Evolutionary conservation across 2,888 invertebrate genomes (phyloP).

Genomic region (Eurytoma adleriae): DNA sequence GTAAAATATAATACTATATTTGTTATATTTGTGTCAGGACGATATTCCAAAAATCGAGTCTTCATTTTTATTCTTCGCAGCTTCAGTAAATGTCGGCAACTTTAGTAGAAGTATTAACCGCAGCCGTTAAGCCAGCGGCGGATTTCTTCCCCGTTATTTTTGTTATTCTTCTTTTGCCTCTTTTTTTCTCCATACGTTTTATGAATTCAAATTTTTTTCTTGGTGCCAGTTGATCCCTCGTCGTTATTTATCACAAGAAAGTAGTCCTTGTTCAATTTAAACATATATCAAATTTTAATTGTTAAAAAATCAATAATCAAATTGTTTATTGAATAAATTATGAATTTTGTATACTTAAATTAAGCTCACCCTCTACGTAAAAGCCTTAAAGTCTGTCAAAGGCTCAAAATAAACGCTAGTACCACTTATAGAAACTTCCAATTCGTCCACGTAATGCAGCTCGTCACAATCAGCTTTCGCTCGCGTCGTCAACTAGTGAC

Average conservation of each 20-base stretch:
- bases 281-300: background rate
- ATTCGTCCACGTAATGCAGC: background rate
- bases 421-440: background rate
- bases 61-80: conserved; percentile 44
- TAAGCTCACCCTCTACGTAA: too few relatives aligned
- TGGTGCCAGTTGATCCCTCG: conserved; percentile 4
- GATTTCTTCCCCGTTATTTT: conserved; percentile 40
- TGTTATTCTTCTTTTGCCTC: conserved; percentile 10
- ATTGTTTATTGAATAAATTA: background rate
- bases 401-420: background rate
- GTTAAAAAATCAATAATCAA: background rate
- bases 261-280: background rate
- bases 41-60: conserved; percentile 3
- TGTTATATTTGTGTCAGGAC: too few relatives aligned
- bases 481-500: background rate
- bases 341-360: too few relatives aligned
- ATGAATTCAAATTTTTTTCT: conserved; percentile 55
- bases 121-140: conserved; percentile 50
- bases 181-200: conserved; percentile 44
- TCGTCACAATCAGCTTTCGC: conserved; percentile 17
- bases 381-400: too few relatives aligned
- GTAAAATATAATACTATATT: too few relatives aligned
- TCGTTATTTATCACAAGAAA: background rate
- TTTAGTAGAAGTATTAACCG: conserved; percentile 56
- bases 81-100: conserved; percentile 41